Conservation (phyloP, 1,140 invertebrate species). For the Pogonognathellus flavescens region DNA sequence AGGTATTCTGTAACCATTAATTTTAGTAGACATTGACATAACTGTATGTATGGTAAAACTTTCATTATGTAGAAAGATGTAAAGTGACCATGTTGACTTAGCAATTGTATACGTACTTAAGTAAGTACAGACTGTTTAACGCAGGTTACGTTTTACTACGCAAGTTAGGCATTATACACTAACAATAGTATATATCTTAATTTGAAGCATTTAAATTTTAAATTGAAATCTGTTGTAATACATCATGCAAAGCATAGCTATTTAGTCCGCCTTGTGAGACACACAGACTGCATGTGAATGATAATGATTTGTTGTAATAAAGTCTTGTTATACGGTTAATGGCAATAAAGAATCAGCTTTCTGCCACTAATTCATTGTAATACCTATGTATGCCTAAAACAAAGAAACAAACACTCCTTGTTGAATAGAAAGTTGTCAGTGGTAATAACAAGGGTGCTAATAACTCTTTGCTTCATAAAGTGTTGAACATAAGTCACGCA, state of each 20-base stretch:
- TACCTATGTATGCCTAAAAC: not conserved
- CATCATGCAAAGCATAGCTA: not conserved
- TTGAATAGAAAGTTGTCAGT: constrained; percentile 40
- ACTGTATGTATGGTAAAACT: not conserved
- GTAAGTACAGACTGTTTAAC: not conserved
- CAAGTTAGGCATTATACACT: not conserved
- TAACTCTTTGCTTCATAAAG: constrained; percentile 13
- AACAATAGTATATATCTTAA: not conserved
- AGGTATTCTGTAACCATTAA: not conserved
- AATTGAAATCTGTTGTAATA: not conserved
- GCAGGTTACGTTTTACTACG: not conserved
- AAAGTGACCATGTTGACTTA: too few relatives aligned
- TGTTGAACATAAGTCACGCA: constrained; percentile 20
- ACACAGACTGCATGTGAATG: not conserved
- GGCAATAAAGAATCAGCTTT: constrained; percentile 21
- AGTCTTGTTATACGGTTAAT: constrained; percentile 25
- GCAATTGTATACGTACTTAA: too few relatives aligned
- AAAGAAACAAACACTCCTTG: constrained; percentile 34
- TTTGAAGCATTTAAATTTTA: constrained; percentile 20
- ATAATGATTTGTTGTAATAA: constrained; percentile 1
- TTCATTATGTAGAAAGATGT: too few relatives aligned
- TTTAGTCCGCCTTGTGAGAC: not conserved
- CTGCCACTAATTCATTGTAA: constrained; percentile 13
- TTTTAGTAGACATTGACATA: constrained; percentile 3
- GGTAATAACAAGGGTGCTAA: constrained; percentile 39